Percentiles rank a stretch among this genome's conserved stretches.
These are phyloP conservation scores for Heterohyrax brucei DNA, from an alignment of 2,797 vertebrate genomes.

Conservation along the genomic window DNA sequence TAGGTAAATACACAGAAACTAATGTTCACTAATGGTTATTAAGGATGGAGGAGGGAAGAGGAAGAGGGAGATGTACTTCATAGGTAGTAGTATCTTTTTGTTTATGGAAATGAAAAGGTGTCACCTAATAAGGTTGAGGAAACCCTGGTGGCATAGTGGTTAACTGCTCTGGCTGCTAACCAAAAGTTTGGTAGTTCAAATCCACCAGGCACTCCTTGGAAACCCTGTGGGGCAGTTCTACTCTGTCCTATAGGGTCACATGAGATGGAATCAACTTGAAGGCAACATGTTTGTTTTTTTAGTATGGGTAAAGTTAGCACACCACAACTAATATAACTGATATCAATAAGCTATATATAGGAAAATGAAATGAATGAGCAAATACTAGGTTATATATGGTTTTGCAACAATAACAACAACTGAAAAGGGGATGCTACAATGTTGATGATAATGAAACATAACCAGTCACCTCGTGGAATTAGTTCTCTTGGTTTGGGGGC, in stretches of 20 bases:
- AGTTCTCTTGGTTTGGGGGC: neutral
- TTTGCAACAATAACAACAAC: neutral
- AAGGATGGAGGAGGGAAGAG: neutral
- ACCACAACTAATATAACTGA: neutral
- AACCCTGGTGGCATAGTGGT: no score
- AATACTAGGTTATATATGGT: neutral
- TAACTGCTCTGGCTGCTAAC: no score
- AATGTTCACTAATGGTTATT: neutral
- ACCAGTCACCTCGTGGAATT: neutral
- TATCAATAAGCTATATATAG: neutral
- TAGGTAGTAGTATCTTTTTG: neutral
- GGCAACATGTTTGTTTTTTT: no score
- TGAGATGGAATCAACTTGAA: no score
- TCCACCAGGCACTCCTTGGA: no score
- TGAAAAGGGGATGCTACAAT: neutral
- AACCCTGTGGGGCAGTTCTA: no score
- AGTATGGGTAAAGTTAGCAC: neutral
- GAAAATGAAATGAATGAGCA: neutral
- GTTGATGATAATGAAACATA: neutral
- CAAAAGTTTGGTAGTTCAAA: no score
- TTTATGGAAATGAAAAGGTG: neutral
- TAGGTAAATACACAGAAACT: neutral
- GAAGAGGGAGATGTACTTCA: no score
- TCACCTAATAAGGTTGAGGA: no score
- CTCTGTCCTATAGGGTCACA: no score